Conservation (phyloP, 2,113 vertebrate species). For the Malurus melanocephalus region DNA sequence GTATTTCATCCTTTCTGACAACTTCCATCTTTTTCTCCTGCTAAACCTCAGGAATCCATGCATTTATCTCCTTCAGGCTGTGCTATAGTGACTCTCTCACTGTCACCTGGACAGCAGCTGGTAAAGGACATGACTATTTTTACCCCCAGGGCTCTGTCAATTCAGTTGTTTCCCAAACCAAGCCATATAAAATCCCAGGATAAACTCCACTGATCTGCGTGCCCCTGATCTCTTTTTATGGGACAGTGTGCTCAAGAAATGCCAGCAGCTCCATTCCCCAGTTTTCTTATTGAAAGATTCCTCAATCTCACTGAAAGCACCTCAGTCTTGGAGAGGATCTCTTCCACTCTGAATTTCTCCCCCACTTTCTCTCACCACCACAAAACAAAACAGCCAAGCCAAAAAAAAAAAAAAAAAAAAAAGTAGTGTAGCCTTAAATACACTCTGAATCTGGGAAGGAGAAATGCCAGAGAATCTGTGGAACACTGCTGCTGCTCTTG, state of each 20-base stretch:
- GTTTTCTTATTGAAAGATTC: not conserved
- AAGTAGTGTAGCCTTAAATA: not conserved
- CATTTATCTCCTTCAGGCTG: not conserved
- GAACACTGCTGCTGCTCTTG: not conserved
- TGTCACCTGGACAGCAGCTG: not conserved
- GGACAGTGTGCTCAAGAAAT: not conserved
- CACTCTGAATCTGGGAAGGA: not conserved
- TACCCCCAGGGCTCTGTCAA: not conserved
- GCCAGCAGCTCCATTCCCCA: not conserved
- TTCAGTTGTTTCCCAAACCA: not conserved
- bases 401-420: slow-evolving; percentile 16
- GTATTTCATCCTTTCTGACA: not conserved
- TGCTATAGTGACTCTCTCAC: not conserved
- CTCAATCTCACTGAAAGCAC: not conserved
- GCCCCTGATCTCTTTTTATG: not conserved
- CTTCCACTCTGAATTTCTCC: slow-evolving; percentile 8
- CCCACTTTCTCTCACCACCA: not conserved
- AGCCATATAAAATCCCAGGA: not conserved
- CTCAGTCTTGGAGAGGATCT: not conserved
- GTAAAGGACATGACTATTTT: not conserved
- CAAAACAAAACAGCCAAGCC: not conserved
- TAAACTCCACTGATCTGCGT: not conserved
- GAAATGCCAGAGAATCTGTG: slow-evolving; percentile 9
- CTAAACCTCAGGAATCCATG: not conserved
- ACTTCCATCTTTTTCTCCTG: not conserved